Evolutionary conservation across 1,140 invertebrate species (phyloP).

Genomic region (Nasonia longicornis): DNA sequence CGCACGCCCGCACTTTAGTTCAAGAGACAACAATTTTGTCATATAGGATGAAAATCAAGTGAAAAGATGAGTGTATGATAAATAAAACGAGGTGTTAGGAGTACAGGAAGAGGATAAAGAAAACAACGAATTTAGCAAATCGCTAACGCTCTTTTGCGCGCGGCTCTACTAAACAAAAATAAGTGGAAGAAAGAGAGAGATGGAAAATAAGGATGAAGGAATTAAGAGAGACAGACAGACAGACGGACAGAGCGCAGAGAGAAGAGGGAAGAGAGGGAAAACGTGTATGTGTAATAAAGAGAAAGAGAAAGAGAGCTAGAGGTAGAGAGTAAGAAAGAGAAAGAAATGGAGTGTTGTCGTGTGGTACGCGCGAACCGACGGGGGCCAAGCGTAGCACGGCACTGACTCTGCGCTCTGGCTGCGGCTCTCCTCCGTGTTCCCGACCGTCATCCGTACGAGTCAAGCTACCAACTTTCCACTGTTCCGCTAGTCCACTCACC

Average conservation of each 20-base stretch:
- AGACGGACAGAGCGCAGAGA: background rate
- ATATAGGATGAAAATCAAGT: background rate
- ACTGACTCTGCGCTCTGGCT: conserved; percentile 51
- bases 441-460: conserved; percentile 46
- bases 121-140: background rate
- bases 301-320: background rate
- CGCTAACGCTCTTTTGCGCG: background rate
- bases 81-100: background rate
- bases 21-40: background rate
- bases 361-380: conserved; percentile 52
- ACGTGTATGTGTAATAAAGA: background rate
- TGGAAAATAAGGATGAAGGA: background rate
- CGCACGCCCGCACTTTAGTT: background rate
- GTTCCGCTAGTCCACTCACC: conserved; percentile 44
- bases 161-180: background rate
- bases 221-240: background rate
- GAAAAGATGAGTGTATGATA: background rate
- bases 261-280: background rate
- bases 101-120: background rate
- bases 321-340: background rate
- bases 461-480: conserved; percentile 45
- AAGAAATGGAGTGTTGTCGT: background rate
- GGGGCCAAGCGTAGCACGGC: conserved; percentile 60
- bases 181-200: background rate
- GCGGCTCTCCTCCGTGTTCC: background rate